Evolutionary conservation across 2,797 vertebrate species (phyloP).

Genomic region (Tenualosa ilisha): DNA sequence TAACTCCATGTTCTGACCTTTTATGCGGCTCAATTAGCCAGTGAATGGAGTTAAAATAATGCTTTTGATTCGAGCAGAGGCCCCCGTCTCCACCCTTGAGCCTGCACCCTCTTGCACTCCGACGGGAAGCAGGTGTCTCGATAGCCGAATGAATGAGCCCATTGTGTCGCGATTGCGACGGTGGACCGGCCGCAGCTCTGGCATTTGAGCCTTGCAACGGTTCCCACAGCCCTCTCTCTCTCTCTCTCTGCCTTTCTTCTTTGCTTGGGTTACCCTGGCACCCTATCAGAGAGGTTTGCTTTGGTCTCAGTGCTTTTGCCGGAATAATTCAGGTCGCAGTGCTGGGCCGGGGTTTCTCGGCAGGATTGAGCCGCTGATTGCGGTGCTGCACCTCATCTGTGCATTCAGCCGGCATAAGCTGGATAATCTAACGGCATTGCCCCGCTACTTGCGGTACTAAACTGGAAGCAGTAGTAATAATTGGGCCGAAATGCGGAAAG

Average conservation of each 20-base stretch:
- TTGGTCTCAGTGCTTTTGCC: not conserved
- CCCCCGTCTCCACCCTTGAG: constrained; percentile 5
- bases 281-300: not conserved
- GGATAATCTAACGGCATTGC: not conserved
- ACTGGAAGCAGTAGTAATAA: not conserved
- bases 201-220: constrained; percentile 34
- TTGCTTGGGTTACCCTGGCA: not conserved
- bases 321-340: not conserved
- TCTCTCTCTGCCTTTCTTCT: not conserved
- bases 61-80: constrained; percentile 28
- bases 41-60: constrained; percentile 9
- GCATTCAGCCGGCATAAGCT: constrained; percentile 15
- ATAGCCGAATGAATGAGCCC: constrained; percentile 52
- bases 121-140: constrained; percentile 64
- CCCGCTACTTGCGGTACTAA: not conserved
- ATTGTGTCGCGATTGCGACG: constrained; percentile 55
- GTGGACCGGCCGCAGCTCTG: constrained; percentile 32
- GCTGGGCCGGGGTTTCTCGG: not conserved
- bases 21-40: not conserved
- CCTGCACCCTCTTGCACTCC: constrained; percentile 25
- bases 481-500: not conserved
- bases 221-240: not conserved
- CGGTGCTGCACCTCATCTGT: not conserved
- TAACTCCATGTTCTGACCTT: not conserved
- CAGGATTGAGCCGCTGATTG: not conserved